phyloP scores from a whole-genome alignment of 2,888 invertebrate species.

The Stenchaetothrips biformis region DNA sequence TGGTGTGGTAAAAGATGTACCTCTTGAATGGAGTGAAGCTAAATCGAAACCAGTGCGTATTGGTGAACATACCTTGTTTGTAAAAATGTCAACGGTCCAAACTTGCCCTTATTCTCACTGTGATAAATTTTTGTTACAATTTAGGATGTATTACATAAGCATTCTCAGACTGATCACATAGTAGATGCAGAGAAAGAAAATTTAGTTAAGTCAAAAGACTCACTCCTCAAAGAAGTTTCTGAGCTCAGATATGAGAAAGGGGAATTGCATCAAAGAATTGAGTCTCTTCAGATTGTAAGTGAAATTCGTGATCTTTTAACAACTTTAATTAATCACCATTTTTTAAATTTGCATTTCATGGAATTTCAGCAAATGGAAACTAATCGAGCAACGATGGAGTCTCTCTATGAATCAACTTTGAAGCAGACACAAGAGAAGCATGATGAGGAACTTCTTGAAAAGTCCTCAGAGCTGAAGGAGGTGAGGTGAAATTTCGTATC shows the following conservation, averaged over 20 bases:
- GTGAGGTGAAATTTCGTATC: no score
- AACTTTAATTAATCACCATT: neutral
- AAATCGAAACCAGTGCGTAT: neutral
- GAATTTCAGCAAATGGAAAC: neutral
- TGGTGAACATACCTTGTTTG: neutral
- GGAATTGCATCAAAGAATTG: neutral
- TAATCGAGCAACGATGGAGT: neutral
- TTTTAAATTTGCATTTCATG: neutral
- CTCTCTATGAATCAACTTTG: neutral
- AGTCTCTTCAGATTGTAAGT: neutral
- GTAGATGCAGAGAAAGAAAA: neutral
- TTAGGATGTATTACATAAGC: neutral
- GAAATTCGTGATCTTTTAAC: neutral
- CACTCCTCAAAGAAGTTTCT: neutral
- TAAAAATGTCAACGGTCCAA: neutral
- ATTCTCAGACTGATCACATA: neutral
- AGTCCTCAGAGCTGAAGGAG: neutral
- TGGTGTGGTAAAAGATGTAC: neutral
- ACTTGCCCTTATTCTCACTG: neutral
- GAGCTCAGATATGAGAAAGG: neutral
- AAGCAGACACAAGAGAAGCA: neutral
- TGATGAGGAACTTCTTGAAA: neutral
- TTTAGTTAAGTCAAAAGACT: neutral
- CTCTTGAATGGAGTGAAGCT: neutral
- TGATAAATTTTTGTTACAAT: neutral